These are phyloP conservation scores for Lepidurus couesii DNA, from an alignment of 1,140 invertebrate species.

Conservation along the genomic window DNA sequence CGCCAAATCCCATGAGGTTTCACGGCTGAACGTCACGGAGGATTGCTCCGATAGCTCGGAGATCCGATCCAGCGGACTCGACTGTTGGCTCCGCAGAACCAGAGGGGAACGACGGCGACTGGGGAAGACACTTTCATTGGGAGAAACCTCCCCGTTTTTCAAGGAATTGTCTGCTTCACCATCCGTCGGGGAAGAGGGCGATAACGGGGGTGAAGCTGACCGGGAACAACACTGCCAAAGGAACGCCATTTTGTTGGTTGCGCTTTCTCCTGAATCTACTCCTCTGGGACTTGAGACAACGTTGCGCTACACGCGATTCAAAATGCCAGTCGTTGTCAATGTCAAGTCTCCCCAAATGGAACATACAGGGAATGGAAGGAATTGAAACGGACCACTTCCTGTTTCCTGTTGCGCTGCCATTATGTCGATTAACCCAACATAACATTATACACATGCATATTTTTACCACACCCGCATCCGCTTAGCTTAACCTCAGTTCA, in stretches of 20 bases:
- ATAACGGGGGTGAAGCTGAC: not conserved
- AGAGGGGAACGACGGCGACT: not conserved
- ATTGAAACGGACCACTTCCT: not conserved
- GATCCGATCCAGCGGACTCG: not conserved
- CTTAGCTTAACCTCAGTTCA: not conserved
- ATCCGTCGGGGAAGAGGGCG: not conserved
- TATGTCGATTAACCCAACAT: not conserved
- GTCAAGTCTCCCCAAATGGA: not conserved
- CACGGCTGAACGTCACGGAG: no score
- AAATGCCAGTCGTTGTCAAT: not conserved
- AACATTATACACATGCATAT: not conserved
- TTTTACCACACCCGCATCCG: slow-evolving; percentile 4
- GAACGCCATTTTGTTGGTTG: not conserved
- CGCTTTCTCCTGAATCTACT: not conserved
- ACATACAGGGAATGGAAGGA: not conserved
- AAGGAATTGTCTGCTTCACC: no score
- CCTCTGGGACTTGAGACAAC: no score
- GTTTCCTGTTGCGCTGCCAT: slow-evolving; percentile 3
- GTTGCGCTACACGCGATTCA: no score
- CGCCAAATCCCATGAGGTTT: not conserved
- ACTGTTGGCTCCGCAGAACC: not conserved
- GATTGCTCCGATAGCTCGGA: slow-evolving; percentile 22
- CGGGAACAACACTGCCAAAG: not conserved
- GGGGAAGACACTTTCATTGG: not conserved
- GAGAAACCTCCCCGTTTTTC: no score